Evolutionary conservation across 2,888 invertebrate species (phyloP), one percentile per base, ranked within the genome.

Genomic region (Tipula vernalis): DNA sequence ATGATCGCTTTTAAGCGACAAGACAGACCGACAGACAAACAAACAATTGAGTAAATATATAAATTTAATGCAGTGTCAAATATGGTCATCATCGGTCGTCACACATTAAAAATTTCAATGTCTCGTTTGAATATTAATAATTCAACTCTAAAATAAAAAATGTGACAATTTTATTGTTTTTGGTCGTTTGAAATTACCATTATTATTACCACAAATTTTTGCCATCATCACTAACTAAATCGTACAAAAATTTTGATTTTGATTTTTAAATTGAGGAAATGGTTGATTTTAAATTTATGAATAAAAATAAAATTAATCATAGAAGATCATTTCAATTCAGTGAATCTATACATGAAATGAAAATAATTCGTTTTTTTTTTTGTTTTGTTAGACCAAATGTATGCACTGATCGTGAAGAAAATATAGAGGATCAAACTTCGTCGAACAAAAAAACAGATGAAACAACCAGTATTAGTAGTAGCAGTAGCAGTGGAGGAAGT

Each of bases 341-440:
- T 57, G 15, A 57, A 57, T 57, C 51, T 57, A 57, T 57, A 15
- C 51, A 57, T 15, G 5, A 39, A 39, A 71, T 71, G 71, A 71
- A 10, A 71, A 28, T 12, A 3, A n/a, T 5, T 86, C 8, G 12
- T 51, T 57, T n/a, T 51, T 87, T 87, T 87, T 87, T 87, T 87
- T 86, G 86, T 87, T 88, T 87, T 90, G 91, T 36, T 89, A 94
- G 94, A 47, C 92, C 93, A 85, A 94, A 95, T 89, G 94, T 95
- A 28, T 95, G 95, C 89, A 93, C 94, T 71, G 94, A 94, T 89
- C 93, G 94, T 85, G 93, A 92, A 88, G 92, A 93, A 89, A 92
- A 91, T 18, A 90, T 91, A 28, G 89, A 89, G 86, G 89, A 88
- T 41, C 89, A 89, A 71, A 88, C 88, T 28, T 28, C 28, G 36